Percentiles rank a stretch among this genome's conserved stretches.
phyloP scores from a whole-genome alignment of 2,113 vertebrate species.

The Labrus mixtus region DNA sequence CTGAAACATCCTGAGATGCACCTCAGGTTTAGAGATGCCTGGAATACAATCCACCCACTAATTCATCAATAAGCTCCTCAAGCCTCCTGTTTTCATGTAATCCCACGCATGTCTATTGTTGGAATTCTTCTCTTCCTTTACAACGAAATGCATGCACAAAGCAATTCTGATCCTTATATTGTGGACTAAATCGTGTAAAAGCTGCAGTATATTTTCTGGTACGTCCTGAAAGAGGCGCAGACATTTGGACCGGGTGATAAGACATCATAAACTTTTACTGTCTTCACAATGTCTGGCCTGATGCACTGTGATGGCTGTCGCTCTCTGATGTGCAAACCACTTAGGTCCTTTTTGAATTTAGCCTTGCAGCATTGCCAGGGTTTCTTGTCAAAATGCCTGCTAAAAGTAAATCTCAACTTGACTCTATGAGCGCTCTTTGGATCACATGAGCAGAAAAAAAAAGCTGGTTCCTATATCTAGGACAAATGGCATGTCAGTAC shows the following conservation, averaged over 20 bases:
- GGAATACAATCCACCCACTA: slow-evolving; percentile 60
- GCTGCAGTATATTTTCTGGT: not conserved
- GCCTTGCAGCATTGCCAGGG: slow-evolving; percentile 81
- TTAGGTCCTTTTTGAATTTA: slow-evolving; percentile 76
- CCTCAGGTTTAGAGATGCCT: slow-evolving; percentile 38
- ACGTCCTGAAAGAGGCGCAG: slow-evolving; percentile 8
- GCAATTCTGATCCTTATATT: slow-evolving; percentile 1
- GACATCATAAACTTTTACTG: slow-evolving; percentile 83
- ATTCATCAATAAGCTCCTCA: slow-evolving; percentile 61
- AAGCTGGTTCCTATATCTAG: slow-evolving; percentile 38
- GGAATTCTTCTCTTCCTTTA: slow-evolving; percentile 33
- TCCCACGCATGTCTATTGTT: slow-evolving; percentile 51
- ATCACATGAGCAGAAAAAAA: slow-evolving; percentile 34
- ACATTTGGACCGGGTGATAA: slow-evolving; percentile 13
- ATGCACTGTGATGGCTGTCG: slow-evolving; percentile 78
- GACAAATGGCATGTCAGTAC: slow-evolving; percentile 74
- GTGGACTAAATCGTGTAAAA: not conserved
- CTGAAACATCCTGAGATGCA: slow-evolving; percentile 33
- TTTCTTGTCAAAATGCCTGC: slow-evolving; percentile 83
- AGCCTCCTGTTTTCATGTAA: slow-evolving; percentile 41
- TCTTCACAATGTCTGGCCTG: slow-evolving; percentile 73
- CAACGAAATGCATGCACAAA: slow-evolving; percentile 29
- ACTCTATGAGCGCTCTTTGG: slow-evolving; percentile 66
- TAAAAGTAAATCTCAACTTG: slow-evolving; percentile 73
- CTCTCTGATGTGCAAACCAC: slow-evolving; percentile 81